phyloP scores from a whole-genome alignment of 53 echinoderm and acorn worm genomes.

The Mesocentrotus franciscanus region DNA sequence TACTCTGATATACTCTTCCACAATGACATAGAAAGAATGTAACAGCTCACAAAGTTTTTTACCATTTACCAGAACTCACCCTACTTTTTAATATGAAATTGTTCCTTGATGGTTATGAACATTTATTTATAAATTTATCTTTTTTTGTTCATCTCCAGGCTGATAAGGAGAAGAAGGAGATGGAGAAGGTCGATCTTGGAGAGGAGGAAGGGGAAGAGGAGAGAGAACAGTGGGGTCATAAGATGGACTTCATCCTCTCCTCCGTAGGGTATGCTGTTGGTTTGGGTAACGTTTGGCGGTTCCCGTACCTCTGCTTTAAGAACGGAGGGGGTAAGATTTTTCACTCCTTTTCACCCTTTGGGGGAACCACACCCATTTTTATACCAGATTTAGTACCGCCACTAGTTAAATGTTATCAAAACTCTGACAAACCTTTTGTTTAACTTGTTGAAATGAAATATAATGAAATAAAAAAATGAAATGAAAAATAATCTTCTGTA shows the following conservation, averaged over 20 bases:
- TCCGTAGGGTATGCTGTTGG: conserved; percentile 59
- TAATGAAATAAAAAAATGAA: too few relatives aligned
- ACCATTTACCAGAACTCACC: too few relatives aligned
- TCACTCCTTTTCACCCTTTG: background rate
- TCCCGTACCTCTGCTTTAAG: conserved; percentile 62
- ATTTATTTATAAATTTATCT: too few relatives aligned
- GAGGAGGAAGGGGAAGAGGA: conserved; percentile 42
- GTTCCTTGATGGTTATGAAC: too few relatives aligned
- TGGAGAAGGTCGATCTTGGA: conserved; percentile 29
- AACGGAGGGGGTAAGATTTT: conserved; percentile 45
- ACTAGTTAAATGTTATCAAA: background rate
- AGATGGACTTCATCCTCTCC: conserved; percentile 63
- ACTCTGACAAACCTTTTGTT: background rate
- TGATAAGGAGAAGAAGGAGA: conserved; percentile 29
- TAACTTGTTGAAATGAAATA: background rate
- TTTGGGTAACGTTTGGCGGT: conserved; percentile 58
- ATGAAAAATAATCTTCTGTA: background rate
- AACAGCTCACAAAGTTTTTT: too few relatives aligned
- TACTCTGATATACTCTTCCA: too few relatives aligned
- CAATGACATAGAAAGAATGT: too few relatives aligned
- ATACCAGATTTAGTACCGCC: conserved; percentile 25
- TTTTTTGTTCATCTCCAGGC: background rate
- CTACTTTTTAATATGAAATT: too few relatives aligned
- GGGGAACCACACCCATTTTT: conserved; percentile 10
- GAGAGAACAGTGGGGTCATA: conserved; percentile 63